Conservation (phyloP, 2,113 vertebrate species). For the Cottus gobio region DNA sequence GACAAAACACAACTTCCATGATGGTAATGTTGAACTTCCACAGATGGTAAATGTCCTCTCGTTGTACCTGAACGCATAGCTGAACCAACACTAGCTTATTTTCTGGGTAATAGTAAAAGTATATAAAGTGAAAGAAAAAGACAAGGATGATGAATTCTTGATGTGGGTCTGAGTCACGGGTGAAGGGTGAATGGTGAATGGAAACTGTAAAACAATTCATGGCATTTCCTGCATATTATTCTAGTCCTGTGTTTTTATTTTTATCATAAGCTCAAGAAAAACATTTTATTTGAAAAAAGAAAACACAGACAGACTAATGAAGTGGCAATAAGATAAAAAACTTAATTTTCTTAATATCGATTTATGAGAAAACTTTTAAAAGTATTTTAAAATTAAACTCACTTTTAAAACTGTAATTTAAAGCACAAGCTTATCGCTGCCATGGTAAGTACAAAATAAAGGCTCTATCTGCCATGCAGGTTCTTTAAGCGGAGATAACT, state of each 20-base stretch:
- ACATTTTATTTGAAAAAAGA: not conserved
- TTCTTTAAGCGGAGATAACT: conserved; percentile 29
- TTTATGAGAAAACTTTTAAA: not conserved
- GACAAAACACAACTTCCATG: conserved; percentile 24
- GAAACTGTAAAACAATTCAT: conserved; percentile 19
- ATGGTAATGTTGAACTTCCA: conserved; percentile 9
- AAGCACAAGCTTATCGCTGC: not conserved
- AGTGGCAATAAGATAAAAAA: no score
- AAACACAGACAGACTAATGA: no score
- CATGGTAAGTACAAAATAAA: conserved; percentile 2
- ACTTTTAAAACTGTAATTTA: conserved; percentile 13
- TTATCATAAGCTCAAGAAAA: not conserved
- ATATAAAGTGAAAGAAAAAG: conserved; percentile 6
- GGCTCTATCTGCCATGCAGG: not conserved
- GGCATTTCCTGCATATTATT: not conserved
- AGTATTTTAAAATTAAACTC: not conserved
- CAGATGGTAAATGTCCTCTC: not conserved
- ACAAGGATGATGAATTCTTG: conserved; percentile 1
- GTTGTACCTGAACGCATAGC: conserved; percentile 4
- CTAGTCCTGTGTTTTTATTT: not conserved
- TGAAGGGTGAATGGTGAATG: not conserved
- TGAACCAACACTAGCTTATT: conserved; percentile 34
- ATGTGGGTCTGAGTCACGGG: conserved; percentile 18
- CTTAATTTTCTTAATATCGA: not conserved
- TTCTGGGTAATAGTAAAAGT: not conserved